A percentile compares a stretch with the other conserved stretches of the same genome.
These are phyloP conservation scores for Ictalurus furcatus DNA, from an alignment of 2,113 vertebrate genomes.

Conservation along the genomic window DNA sequence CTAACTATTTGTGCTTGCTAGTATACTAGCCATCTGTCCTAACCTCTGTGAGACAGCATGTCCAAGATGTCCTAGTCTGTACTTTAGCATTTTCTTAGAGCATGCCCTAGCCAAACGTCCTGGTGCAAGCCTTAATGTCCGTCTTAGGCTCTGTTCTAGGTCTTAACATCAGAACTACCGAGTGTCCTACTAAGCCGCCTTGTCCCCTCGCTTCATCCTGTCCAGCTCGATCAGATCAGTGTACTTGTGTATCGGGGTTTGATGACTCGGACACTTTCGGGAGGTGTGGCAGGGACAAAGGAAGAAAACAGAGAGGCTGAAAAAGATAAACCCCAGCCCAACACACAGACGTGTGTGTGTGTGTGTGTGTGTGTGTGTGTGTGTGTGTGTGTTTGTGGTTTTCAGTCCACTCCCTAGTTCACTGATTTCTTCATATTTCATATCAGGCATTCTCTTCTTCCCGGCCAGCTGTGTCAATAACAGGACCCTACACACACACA, in stretches of 20 bases:
- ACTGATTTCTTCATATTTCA: conserved; percentile 73
- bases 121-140: too few species aligned
- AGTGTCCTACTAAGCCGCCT: not conserved
- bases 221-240: not conserved
- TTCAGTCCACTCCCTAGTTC: conserved; percentile 56
- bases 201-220: not conserved
- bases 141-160: not conserved
- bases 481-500: conserved; percentile 58
- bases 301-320: not conserved
- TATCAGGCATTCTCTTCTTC: conserved; percentile 76
- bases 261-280: not conserved
- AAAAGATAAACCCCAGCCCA: not conserved
- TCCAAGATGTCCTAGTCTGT: not conserved
- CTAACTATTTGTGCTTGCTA: too few species aligned
- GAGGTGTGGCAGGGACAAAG: not conserved
- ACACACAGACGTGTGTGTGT: not conserved
- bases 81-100: too few species aligned
- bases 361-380: conserved; percentile 28
- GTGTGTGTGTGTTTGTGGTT: conserved; percentile 22
- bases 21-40: too few species aligned
- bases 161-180: too few species aligned
- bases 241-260: not conserved
- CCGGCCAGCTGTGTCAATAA: conserved; percentile 78
- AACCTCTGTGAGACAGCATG: not conserved
- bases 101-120: too few species aligned